phyloP scores from a whole-genome alignment of 2,797 vertebrate genomes.

The Pelochelys cantorii region DNA sequence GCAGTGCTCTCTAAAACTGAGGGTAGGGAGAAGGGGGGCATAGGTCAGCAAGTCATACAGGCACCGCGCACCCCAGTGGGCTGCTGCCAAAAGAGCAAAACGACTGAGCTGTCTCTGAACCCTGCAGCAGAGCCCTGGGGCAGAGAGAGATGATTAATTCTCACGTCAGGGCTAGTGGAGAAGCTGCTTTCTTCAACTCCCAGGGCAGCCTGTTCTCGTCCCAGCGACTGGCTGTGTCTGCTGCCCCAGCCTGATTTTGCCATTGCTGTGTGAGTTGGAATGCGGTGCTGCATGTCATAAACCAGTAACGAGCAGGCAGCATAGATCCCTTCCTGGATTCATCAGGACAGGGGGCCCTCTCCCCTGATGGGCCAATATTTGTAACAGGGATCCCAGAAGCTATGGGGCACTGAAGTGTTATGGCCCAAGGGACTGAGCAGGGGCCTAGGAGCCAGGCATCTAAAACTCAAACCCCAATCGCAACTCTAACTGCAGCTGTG shows the following conservation, averaged over 20 bases:
- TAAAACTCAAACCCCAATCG: neutral
- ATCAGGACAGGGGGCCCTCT: too few relatives aligned
- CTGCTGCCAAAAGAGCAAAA: fast-evolving
- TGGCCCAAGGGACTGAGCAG: neutral
- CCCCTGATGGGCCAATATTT: fast-evolving
- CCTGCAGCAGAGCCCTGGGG: neutral
- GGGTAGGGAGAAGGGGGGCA: neutral
- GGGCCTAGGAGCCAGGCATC: neutral
- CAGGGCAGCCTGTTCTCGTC: neutral
- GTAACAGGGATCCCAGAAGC: neutral
- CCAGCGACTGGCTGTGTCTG: neutral
- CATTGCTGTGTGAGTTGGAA: neutral
- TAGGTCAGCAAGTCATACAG: neutral
- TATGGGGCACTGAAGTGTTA: neutral
- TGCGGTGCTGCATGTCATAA: neutral
- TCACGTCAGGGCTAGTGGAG: neutral
- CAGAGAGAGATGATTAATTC: neutral
- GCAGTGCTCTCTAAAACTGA: fast-evolving
- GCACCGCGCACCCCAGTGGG: fast-evolving
- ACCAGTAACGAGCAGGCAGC: neutral
- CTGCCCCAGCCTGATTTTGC: neutral
- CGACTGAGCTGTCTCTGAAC: neutral
- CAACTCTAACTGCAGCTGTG: neutral
- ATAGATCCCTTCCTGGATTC: fast-evolving
- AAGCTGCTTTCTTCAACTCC: fast-evolving